Base-by-base conservation (phyloP, 2,888 invertebrate genomes). In the Drosophila peninsularis region DNA sequence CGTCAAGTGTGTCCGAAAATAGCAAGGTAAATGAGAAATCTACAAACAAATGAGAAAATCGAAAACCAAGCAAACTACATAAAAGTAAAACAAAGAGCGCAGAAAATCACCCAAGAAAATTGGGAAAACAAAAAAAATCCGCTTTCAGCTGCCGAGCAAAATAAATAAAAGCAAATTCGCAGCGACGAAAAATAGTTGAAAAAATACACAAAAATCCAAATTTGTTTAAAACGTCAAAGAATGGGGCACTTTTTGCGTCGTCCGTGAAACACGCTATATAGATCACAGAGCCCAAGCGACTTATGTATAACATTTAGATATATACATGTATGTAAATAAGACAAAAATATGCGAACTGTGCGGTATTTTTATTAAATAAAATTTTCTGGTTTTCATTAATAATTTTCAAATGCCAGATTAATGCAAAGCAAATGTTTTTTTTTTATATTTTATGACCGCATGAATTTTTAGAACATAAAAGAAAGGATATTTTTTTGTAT, bases 1-100 rank as follows among this genome's bases (percentile, higher is more conserved):
- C 89, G 75, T 90, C 90, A 90, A 90, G 89, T 81, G 80, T 81
- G 76, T 80, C 78, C 85, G 71, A 85, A 86, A 88, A 88, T 85
- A 85, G 85, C 86, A 74, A 86, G 87, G 78, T 81, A 78, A 80
- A 84, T 81, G 78, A 72, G 67, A 76, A 74, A 69, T 68, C 63
- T 66, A 80, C 65, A 80, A 67, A 62, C 52, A 63, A 70, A 65
- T 37, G 21, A 70, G 53, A 62, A 72, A 45, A 62, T 67, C 52
- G 65, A 75, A 80, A 69, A 76, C 70, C 58, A 53, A 71, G 44
- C 57, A 41, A 44, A 65, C 36, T 62, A 47, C 50, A 44, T 30
- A 47, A 30, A 47, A 47, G 30, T 47, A 47, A 47, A 47, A 47
- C 30, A 47, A 47, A 47, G 45, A 30, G 45, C 30, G 11, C 10